phyloP scores from a whole-genome alignment of 2,113 vertebrate genomes.

The Notiomystis cincta region DNA sequence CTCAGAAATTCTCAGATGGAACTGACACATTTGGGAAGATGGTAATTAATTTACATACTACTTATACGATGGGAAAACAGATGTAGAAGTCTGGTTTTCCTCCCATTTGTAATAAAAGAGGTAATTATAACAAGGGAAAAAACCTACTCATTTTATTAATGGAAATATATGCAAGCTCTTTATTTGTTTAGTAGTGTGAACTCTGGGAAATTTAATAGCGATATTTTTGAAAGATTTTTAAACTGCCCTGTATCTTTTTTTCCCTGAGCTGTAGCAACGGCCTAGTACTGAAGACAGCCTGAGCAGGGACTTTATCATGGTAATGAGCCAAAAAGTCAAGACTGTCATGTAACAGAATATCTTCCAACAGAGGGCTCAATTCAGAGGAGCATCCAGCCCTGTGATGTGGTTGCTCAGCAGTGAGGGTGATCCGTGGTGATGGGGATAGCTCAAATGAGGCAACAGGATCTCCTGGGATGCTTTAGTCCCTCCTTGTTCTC shows the following conservation, averaged over 20 bases:
- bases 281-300: not conserved
- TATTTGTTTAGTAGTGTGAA: not conserved
- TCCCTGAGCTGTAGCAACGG: not conserved
- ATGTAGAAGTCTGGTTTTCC: not conserved
- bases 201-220: not conserved
- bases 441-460: not conserved
- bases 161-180: not conserved
- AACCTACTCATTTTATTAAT: not conserved
- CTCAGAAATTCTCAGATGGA: not conserved
- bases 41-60: not conserved
- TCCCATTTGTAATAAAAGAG: not conserved
- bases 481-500: not conserved
- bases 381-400: not conserved
- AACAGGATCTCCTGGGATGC: not conserved
- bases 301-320: not conserved
- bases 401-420: not conserved
- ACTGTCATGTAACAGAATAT: not conserved
- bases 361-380: not conserved
- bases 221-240: not conserved
- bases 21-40: not conserved
- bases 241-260: not conserved
- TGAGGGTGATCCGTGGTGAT: accelerated
- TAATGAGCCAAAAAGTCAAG: not conserved
- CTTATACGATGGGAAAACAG: not conserved
- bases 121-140: not conserved